Evolutionary conservation across 2,113 vertebrate genomes (phyloP), one percentile per base, ranked within the genome.

Genomic region (Pardalotus punctatus): DNA sequence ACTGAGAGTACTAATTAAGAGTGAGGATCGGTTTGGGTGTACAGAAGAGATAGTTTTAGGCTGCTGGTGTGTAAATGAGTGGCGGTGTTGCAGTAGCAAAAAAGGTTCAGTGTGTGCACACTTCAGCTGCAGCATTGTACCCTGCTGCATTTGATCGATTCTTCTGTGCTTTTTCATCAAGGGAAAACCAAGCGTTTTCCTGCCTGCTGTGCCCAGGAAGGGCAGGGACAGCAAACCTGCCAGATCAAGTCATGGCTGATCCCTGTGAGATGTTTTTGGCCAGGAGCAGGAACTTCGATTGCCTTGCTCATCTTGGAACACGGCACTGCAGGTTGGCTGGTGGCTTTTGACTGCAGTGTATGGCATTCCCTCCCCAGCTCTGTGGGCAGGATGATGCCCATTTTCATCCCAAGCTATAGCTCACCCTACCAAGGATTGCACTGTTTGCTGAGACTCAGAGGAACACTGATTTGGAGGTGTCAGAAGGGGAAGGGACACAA

Each of bases 1-100:
- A 92, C 81, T 51, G 88, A 97, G 97, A 95, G 92, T 67, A 29
- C 96, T 95, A 96, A 97, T 98, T 97, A 97, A 96, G 90, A 96
- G 85, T 58, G 58, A 90, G 92, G 96, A 88, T 95, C 90, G 95
- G 83, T 96, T 88, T 86, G 78, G 47, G 24, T 33, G 51, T 64
- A 95, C 80, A 95, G 93, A 95, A 95, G 95, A 92, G 82, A 94
- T 66, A 85, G 94, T 93, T 95, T 95, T 58, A 87, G 61, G 72
- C 73, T 90, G 90, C 91, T 94, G 94, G 90, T 95, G 91, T 86
- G 89, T 90, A 95, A 96, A 82, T 74, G 92, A 82, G 74, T 18
- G 84, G 47, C 0, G 0, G 43, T 38, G 43, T 86, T 77, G 87
- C 28, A 0, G 54, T n/a, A 54, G 74, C 42, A 70, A 88, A 40